Base-by-base conservation (phyloP, 2,797 vertebrate genomes). In the Sciaenops ocellatus region DNA sequence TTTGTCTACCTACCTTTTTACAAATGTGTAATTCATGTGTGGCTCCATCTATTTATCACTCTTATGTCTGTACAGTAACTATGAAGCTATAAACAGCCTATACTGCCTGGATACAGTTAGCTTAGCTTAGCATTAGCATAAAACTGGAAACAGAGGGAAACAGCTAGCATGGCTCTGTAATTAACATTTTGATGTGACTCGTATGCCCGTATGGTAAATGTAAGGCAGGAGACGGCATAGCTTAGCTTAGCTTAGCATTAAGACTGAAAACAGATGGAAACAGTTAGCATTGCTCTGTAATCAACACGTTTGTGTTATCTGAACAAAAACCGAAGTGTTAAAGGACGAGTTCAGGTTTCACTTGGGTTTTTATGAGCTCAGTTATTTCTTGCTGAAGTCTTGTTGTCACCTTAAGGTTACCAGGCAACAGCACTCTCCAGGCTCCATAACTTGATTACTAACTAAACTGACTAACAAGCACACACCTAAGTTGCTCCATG, bases 391-490 rank as follows among this genome's bases (percentile, higher is more conserved):
- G 6, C n/a, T 57, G 15, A 11, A 59, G 28, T 13, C 57, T 54
- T 34, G 11, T 60, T 44, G 41, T 62, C 56, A 50, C 17, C 7
- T 0, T 68, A 38, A 34, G 4, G 64, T 79, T 72, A 46, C 62
- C 62, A 20, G 47, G 76, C 62, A 72, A 65, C 76, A 20, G 50
- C n/a, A 5, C 30, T 44, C 30, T 60, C 54, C 41, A 62, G 59
- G 24, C 20, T 41, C 20, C 20, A 59, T 6, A 61, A 6, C 7
- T 28, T 28, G 16, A 28, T 7, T 10, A 38, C 24, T n/a, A 16
- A 41, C 28, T 24, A 7, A 60, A 59, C 30, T 59, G 30, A 59
- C 3, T 26, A 10, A 54, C 5, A 54, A 42, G 13, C 30, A 38
- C 64, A 38, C 4, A 12, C 20, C 30, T 16, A 1, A 66, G 47